phyloP scores from a whole-genome alignment of 1,140 invertebrate species.

The Drosophila mojavensis region DNA sequence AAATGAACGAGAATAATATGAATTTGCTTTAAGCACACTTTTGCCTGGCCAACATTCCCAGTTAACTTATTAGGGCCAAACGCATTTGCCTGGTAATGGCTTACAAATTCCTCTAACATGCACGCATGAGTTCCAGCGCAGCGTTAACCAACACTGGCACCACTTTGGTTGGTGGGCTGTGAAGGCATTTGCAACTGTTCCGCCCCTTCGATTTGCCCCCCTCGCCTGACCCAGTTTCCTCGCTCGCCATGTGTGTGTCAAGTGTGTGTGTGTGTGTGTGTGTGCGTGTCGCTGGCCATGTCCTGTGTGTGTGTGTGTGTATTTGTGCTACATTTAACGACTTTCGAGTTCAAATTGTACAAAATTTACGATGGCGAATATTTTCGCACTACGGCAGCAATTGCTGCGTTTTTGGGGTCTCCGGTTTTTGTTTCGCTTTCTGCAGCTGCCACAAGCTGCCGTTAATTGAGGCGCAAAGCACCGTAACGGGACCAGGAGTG shows the following conservation, averaged over 20 bases:
- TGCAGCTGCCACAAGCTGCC: slow-evolving; percentile 36
- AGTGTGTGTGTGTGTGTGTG: slow-evolving; percentile 14
- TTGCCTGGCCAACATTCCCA: background rate
- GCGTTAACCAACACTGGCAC: background rate
- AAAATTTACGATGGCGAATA: slow-evolving; percentile 71
- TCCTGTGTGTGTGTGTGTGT: slow-evolving; percentile 27
- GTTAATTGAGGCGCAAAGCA: slow-evolving; percentile 47
- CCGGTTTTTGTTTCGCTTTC: slow-evolving; percentile 17
- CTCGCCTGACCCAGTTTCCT: slow-evolving; percentile 68
- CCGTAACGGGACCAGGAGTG: slow-evolving; percentile 8
- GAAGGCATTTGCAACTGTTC: slow-evolving; percentile 55
- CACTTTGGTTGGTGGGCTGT: slow-evolving; percentile 15
- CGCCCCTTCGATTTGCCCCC: slow-evolving; percentile 1
- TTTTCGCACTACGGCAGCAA: slow-evolving; percentile 68
- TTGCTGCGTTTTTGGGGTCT: slow-evolving; percentile 40
- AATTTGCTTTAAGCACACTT: slow-evolving; percentile 6
- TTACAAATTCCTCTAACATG: slow-evolving; percentile 3
- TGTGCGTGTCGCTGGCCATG: background rate
- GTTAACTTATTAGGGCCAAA: background rate
- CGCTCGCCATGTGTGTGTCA: slow-evolving; percentile 44
- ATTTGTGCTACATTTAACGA: slow-evolving; percentile 76
- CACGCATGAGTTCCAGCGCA: slow-evolving; percentile 1
- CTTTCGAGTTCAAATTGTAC: slow-evolving; percentile 81
- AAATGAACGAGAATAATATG: background rate
- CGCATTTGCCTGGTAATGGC: slow-evolving; percentile 3